Evolutionary conservation across 2,888 invertebrate genomes (phyloP), one percentile per base, ranked within the genome.

Genomic region (Sycophila texana): DNA sequence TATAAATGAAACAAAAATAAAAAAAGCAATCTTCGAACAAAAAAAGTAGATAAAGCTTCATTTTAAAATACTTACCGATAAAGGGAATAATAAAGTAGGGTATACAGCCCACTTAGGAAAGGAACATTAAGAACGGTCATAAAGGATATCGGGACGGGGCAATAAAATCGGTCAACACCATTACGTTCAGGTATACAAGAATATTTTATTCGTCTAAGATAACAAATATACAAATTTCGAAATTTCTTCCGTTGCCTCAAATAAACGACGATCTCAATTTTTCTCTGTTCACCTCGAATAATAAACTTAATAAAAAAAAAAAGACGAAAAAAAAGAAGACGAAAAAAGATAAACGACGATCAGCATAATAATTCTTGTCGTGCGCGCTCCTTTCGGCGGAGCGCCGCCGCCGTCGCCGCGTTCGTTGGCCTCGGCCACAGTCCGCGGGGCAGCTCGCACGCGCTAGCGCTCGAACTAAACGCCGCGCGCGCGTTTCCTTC

Each of bases 161-260:
- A 39, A 18, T 51, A 20, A 66, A 68, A 65, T 63, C 26, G 71
- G 61, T 51, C 18, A 30, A 72, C 30, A 14, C 47, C 4, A 51
- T 51, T 61, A 22, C 4, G 4, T 53, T 86, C 85, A 86, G 89
- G 88, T 89, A 90, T 90, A 90, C 89, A 90, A 90, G 90, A 90
- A 90, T 90, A 90, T 89, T 90, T 90, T 90, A 90, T 90, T 90
- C 90, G 88, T 89, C 86, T 88, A 90, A 89, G 89, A 89, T 90
- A 90, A 90, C 90, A 90, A 90, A 90, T 90, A 88, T 90, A 90
- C 89, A 90, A 88, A 88, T 88, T 87, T 88, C 67, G 39, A 74
- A 65, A 63, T 76, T 30, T 81, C 72, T 77, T 72, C 76, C 66
- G 30, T 77, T 83, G 39, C 39, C 39, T 39, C 84, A 87, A 89